Percentiles rank a stretch among this genome's conserved stretches.
phyloP scores from a whole-genome alignment of 2,797 vertebrate species.

The Nyctibius grandis region DNA sequence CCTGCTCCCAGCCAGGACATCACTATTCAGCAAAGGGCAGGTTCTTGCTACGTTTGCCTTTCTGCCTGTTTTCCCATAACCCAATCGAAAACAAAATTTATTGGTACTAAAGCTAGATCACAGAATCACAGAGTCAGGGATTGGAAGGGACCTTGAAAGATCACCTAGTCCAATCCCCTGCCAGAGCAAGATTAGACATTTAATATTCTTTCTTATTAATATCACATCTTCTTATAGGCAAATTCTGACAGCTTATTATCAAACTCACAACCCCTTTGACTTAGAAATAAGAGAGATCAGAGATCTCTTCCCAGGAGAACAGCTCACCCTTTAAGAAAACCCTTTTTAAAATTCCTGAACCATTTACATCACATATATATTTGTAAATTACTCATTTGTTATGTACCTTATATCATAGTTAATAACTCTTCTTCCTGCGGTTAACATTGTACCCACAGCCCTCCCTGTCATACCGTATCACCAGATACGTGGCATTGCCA shows the following conservation, averaged over 20 bases:
- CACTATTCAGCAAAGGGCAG: neutral
- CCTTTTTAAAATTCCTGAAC: neutral
- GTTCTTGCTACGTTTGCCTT: neutral
- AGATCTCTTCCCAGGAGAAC: neutral
- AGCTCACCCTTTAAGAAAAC: neutral
- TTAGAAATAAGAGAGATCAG: neutral
- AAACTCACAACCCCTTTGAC: neutral
- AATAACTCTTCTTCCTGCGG: neutral
- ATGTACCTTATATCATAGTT: neutral
- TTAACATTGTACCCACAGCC: neutral
- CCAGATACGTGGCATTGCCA: neutral
- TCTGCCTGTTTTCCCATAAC: neutral
- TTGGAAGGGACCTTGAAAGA: too few species aligned
- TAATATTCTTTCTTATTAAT: neutral
- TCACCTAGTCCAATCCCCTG: too few species aligned
- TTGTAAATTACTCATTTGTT: neutral
- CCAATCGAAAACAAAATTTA: neutral
- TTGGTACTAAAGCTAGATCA: neutral
- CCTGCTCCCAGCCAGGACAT: neutral
- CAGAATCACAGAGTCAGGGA: too few species aligned
- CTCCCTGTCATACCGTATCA: neutral
- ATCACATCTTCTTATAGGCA: neutral
- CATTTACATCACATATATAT: neutral
- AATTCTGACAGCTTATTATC: neutral
- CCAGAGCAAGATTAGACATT: too few species aligned